Evolutionary conservation across 2,113 vertebrate species (phyloP).

Genomic region (Geococcyx californianus): DNA sequence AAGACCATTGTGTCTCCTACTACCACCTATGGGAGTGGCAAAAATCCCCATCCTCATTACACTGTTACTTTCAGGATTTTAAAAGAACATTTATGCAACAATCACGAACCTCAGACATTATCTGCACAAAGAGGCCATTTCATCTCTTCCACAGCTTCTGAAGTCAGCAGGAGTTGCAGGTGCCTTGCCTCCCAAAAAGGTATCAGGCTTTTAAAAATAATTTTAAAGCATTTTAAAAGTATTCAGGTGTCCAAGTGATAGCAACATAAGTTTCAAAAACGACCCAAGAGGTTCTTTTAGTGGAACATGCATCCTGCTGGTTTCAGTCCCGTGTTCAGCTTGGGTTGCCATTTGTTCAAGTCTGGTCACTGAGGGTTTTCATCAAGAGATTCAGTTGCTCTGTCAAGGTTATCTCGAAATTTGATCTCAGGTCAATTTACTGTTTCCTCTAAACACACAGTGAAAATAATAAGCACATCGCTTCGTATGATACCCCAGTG

Average conservation of each 20-base stretch:
- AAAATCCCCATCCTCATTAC: not conserved
- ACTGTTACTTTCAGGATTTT: not conserved
- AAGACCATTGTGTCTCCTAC: not conserved
- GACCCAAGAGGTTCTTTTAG: not conserved
- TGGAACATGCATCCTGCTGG: not conserved
- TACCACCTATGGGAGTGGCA: not conserved
- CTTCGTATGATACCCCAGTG: not conserved
- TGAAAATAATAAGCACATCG: not conserved
- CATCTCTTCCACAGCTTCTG: not conserved
- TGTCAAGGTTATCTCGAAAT: slow-evolving; percentile 18
- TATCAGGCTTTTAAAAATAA: not conserved
- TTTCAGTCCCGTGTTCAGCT: not conserved
- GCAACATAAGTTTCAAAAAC: not conserved
- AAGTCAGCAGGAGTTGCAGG: not conserved
- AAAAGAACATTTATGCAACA: not conserved
- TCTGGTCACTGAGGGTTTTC: not conserved
- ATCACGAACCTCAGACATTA: not conserved
- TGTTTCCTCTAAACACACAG: slow-evolving; percentile 28
- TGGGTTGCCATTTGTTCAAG: not conserved
- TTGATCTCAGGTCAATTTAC: slow-evolving; percentile 38
- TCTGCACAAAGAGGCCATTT: not conserved
- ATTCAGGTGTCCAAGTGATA: not conserved
- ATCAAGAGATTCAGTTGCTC: not conserved
- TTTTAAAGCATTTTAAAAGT: not conserved
- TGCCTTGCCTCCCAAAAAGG: not conserved